Base-by-base conservation (phyloP, 2,113 vertebrate genomes). In the Perca schrenkii region DNA sequence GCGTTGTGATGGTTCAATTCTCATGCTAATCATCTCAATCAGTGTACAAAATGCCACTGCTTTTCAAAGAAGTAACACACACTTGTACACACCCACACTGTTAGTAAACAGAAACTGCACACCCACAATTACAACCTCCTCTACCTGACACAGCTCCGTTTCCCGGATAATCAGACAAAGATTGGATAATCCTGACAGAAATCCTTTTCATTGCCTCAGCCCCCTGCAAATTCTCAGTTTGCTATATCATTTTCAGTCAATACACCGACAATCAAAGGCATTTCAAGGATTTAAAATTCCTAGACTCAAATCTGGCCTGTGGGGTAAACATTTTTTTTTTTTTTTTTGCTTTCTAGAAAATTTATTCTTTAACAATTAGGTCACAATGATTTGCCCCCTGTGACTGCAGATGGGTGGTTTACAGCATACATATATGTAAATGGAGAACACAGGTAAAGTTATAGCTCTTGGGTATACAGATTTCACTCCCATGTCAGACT, bases 1-100 rank as follows among this genome's bases (percentile, higher is more conserved):
- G 85, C 66, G 73, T 91, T 83, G 88, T 95, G 93, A 95, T 94
- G 94, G 94, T 94, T 94, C 92, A 91, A 93, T 95, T 94, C 93
- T 95, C 90, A 94, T 94, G 88, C 90, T 93, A 93, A 95, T 95
- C 83, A 86, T 91, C 76, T 91, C 93, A 95, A 93, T 95, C 95
- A 94, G 90, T 60, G 79, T 34, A 74, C 74, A 86, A 82, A 89
- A 90, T 17, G 74, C 82, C 85, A 88, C 84, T 77, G 86, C 83
- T 82, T 85, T 86, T 85, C 83, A 92, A 72, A 84, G 85, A 76
- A 19, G 82, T 76, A 85, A 78, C 79, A 80, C 74, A 82, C 80
- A 72, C 64, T 61, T 73, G 64, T 36, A 63, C 47, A 63, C 73
- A 52, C 43, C 8, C 60, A 34, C 31, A 4, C 53, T 46, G 79